Conservation (phyloP, 1,140 invertebrate genomes). For the Akabosia matsudoensis region DNA sequence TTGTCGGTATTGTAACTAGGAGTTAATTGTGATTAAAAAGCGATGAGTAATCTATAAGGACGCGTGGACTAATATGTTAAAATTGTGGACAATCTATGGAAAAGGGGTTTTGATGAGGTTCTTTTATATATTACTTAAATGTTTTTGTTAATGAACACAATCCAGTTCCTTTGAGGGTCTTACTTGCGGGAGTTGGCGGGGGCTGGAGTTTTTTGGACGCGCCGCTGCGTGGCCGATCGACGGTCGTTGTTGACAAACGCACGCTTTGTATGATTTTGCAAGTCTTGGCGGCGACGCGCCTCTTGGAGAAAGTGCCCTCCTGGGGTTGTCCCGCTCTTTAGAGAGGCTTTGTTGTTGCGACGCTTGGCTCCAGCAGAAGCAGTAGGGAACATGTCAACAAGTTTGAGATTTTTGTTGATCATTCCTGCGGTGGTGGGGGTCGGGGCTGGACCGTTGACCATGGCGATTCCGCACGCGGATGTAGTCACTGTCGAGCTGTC, state of each 20-base stretch:
- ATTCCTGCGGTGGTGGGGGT: neutral
- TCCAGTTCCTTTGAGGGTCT: neutral
- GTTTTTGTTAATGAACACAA: conserved; percentile 11
- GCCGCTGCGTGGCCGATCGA: neutral
- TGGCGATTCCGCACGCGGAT: neutral
- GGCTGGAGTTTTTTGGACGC: neutral
- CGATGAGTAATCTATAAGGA: no score
- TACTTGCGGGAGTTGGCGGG: neutral
- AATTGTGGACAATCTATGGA: no score
- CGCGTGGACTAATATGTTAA: no score
- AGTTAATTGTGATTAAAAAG: no score
- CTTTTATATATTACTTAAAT: neutral
- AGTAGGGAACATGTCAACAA: neutral
- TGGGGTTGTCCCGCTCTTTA: neutral
- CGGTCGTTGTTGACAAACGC: conserved; percentile 2
- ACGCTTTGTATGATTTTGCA: conserved; percentile 1
- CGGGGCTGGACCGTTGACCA: neutral
- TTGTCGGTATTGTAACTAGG: no score
- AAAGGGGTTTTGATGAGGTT: no score
- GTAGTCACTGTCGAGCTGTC: neutral
- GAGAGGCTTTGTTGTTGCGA: neutral
- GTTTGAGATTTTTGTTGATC: conserved; percentile 2
- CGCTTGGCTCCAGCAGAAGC: neutral
- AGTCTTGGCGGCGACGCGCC: neutral
- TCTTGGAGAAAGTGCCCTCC: conserved; percentile 1